Conservation (phyloP, 2,113 vertebrate species). For the Nycticebus coucang region DNA sequence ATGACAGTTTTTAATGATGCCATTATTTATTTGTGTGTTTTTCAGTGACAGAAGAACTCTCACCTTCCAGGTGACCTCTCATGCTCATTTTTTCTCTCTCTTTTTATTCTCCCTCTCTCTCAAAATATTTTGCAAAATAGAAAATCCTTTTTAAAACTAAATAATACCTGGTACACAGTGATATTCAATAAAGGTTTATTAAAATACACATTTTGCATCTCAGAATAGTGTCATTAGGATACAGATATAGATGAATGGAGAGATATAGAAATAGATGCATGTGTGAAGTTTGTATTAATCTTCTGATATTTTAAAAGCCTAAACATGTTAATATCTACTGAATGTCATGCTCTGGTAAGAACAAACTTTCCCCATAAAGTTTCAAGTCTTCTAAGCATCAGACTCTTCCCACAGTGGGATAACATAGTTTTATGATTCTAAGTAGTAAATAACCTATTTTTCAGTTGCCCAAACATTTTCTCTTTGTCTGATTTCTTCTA, state of each 20-base stretch:
- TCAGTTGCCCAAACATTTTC: background rate
- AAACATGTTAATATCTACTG: background rate
- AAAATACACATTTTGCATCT: background rate
- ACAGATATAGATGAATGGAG: background rate
- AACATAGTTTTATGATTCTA: constrained; percentile 20
- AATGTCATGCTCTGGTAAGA: background rate
- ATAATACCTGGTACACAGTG: background rate
- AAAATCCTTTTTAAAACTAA: constrained; percentile 38
- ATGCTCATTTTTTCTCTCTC: background rate
- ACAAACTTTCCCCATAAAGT: background rate
- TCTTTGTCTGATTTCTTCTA: background rate
- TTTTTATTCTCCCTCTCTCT: background rate
- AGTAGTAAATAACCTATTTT: constrained; percentile 6
- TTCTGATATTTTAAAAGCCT: background rate
- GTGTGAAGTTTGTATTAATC: background rate
- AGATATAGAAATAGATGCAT: background rate
- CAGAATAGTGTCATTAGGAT: background rate
- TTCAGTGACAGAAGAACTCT: constrained; percentile 70
- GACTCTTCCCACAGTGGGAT: background rate
- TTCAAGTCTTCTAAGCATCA: background rate
- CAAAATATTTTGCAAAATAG: background rate
- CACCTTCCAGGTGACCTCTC: constrained; percentile 68
- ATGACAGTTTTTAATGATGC: constrained; percentile 76
- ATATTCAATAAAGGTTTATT: constrained; percentile 33
- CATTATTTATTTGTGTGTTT: constrained; percentile 78